A percentile compares a stretch with the other conserved stretches of the same genome.
These are phyloP conservation scores for Oceanodroma leucorhoa DNA, from an alignment of 2,797 vertebrate species.

Conservation along the genomic window DNA sequence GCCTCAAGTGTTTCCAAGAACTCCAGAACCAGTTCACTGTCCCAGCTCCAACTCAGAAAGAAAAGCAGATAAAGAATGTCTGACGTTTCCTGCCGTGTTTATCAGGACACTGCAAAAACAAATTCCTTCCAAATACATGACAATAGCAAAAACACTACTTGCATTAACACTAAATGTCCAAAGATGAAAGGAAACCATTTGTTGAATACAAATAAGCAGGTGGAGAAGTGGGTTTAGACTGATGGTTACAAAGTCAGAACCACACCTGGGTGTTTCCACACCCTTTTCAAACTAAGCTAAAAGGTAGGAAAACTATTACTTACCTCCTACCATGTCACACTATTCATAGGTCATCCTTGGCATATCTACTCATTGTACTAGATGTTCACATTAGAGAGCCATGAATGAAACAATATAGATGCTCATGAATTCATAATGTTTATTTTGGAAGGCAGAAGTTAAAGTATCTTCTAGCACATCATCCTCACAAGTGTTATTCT, in stretches of 20 bases:
- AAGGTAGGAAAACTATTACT: not conserved
- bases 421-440: not conserved
- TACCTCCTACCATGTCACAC: not conserved
- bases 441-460: not conserved
- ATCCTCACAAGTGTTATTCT: not conserved
- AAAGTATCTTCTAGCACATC: not conserved
- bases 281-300: not conserved
- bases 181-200: not conserved
- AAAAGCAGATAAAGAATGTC: not conserved
- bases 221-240: not conserved
- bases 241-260: not conserved
- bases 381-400: not conserved
- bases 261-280: not conserved
- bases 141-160: not conserved
- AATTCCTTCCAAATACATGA: not conserved
- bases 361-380: not conserved
- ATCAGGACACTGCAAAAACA: not conserved
- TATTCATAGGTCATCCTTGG: not conserved
- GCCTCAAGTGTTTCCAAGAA: not conserved
- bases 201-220: not conserved
- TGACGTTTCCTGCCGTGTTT: not conserved
- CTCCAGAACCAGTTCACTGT: not conserved
- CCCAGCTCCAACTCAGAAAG: not conserved
- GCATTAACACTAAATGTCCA: not conserved
- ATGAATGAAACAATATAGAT: not conserved